Evolutionary conservation across 2,888 invertebrate species (phyloP), one percentile per base, ranked within the genome.

Genomic region (Chorisops tibialis): DNA sequence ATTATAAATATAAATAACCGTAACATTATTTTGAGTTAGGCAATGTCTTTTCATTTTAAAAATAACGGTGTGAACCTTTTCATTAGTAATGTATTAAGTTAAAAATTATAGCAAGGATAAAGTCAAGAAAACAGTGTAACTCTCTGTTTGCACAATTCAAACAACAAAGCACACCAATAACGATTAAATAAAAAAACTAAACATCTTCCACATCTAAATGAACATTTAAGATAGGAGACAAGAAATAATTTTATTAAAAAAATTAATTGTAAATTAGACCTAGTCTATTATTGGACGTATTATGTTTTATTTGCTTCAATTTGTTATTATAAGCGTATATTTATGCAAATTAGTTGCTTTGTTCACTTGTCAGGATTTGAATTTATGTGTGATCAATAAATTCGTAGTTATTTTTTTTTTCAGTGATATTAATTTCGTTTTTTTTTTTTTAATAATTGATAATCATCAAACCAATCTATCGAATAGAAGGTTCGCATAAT

Each of bases 271-370:
- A 18, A 52, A 18, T 47, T 14, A 56, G 45, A 56, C 56, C 22
- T 45, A 43, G 56, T 56, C 56, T 54, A 54, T 21, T 41, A n/a
- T 47, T 22, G 18, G 14, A 43, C 43, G 56, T 43, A 43, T 43
- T 35, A 14, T 56, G 43, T 6, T 18, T 56, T 54, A 22, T 54
- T 41, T 52, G n/a, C 19, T 50, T n/a, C 11, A n/a, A 19, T 12
- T 30, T 56, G 43, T n/a, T 41, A 39, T 54, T 47, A 21, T 54
- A 56, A 56, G 56, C 56, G 56, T 56, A 56, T 18, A 19, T 30
- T 35, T 56, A 56, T 56, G 45, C 56, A 54, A 54, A 54, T 54
- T 43, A 43, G 41, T 56, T 56, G 56, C 56, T 56, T 43, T 56
- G 43, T 56, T 56, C 56, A 56, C 45, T 16, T 56, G 45, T 43